Base-by-base conservation (phyloP, 2,113 vertebrate genomes). In the Myocastor coypus region DNA sequence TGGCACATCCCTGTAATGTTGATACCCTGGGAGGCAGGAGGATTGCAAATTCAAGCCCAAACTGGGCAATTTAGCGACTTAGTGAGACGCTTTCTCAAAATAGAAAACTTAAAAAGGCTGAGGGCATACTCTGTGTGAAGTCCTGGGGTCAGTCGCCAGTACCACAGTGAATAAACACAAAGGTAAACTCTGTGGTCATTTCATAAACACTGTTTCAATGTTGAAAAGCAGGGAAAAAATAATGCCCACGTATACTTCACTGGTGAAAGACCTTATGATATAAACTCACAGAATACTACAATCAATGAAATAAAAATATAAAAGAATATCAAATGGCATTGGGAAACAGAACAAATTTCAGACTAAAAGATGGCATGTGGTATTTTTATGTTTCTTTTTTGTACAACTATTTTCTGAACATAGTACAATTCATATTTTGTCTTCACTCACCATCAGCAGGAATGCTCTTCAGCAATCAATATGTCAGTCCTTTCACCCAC, bases 281-380 rank as follows among this genome's bases (percentile, higher is more conserved):
- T 69, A 81, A 89, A 19, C 73, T 77, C 28, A 63, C 66, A 22
- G 28, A 80, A 50, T 59, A 40, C 0, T 52, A 61, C 14, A 80
- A 7, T 64, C 42, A 92, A 83, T 87, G 57, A 92, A 77, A 86
- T 89, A 61, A 89, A 92, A 32, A 82, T 69, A 2, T 57, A 59
- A 46, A 19, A 75, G 52, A 92, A 86, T 78, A 88, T 26, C 46
- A 91, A 94, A 26, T 71, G n/a, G 92, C 46, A n/a, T 34, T 1
- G 5, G 50, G 85, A 94, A 24, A 34, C 8, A 88, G 83, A 80
- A 73, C 6, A 83, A 61, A 73, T 63, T 73, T 89, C 91, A 3
- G 32, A n/a, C 11, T 50, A 69, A 90, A 94, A 17, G 17, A 80
- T 85, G 46, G 30, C 3, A 59, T n/a, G 82, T 16, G 52, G 32